Conservation (phyloP, 2,797 vertebrate species). For the Xiphorhynchus erythropygius region DNA sequence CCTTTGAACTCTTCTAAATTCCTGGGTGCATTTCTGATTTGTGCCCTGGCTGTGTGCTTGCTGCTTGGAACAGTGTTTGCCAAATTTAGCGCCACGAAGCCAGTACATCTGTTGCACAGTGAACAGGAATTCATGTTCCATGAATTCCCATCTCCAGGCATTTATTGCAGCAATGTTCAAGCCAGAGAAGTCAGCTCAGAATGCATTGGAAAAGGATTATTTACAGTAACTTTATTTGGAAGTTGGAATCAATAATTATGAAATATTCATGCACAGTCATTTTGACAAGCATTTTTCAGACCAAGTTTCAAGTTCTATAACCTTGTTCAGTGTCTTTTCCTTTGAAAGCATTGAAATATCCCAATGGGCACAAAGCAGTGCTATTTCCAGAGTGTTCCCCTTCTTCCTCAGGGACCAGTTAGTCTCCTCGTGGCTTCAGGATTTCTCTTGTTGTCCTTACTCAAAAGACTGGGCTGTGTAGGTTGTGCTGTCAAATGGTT, state of each 20-base stretch:
- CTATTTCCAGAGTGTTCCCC: background rate
- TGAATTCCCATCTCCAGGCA: background rate
- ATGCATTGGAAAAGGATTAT: background rate
- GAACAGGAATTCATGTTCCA: background rate
- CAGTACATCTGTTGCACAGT: background rate
- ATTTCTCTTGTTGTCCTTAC: background rate
- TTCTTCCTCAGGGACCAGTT: background rate
- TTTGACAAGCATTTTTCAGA: background rate
- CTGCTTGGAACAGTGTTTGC: background rate
- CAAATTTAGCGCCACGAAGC: background rate
- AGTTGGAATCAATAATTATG: background rate
- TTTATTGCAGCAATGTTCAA: background rate
- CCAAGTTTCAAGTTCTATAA: background rate
- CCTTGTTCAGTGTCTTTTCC: background rate
- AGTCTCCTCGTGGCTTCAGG: background rate
- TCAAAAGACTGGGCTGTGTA: background rate
- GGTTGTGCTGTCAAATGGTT: background rate
- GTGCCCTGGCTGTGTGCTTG: background rate
- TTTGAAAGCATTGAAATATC: background rate
- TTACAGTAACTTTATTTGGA: slow-evolving; percentile 1
- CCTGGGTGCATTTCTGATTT: background rate
- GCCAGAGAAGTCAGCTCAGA: background rate
- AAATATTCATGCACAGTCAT: background rate
- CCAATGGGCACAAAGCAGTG: background rate
- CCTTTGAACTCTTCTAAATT: background rate